phyloP scores from a whole-genome alignment of 2,888 invertebrate genomes.

The Corythucha ciliata region DNA sequence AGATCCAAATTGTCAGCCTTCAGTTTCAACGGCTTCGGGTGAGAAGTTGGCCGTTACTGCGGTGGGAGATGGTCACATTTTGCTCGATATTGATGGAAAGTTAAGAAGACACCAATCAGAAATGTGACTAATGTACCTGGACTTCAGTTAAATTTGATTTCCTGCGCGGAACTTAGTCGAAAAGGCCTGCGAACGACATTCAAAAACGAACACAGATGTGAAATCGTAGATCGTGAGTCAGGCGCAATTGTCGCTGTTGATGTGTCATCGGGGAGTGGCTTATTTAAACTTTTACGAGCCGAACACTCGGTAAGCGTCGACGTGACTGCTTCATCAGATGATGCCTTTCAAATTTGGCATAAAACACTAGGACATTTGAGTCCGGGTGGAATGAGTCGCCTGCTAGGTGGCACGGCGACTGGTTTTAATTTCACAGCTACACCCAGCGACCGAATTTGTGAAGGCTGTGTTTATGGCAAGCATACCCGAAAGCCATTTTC shows the following conservation, averaged over 20 bases:
- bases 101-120: constrained; percentile 9
- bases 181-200: constrained; percentile 12
- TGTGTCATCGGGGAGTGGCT: constrained; percentile 4
- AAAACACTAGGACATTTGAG: constrained; percentile 14
- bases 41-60: constrained; percentile 7
- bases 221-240: constrained; percentile 3
- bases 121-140: constrained; percentile 9
- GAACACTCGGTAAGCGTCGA: neutral
- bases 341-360: constrained; percentile 15
- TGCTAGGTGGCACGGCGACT: constrained; percentile 10
- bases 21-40: constrained; percentile 11
- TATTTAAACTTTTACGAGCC: constrained; percentile 8
- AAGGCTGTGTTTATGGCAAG: constrained; percentile 16
- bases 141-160: constrained; percentile 11
- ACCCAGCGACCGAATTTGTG: constrained; percentile 4
- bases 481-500: constrained; percentile 13
- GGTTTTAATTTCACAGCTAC: constrained; percentile 9
- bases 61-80: constrained; percentile 16
- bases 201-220: constrained; percentile 9
- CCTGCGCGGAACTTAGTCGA: constrained; percentile 10
- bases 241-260: neutral
- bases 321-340: constrained; percentile 11
- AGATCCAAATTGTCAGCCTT: neutral
- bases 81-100: constrained; percentile 6
- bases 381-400: constrained; percentile 5